Evolutionary conservation across 1,140 invertebrate species (phyloP).

Genomic region (Lethocerus indicus): DNA sequence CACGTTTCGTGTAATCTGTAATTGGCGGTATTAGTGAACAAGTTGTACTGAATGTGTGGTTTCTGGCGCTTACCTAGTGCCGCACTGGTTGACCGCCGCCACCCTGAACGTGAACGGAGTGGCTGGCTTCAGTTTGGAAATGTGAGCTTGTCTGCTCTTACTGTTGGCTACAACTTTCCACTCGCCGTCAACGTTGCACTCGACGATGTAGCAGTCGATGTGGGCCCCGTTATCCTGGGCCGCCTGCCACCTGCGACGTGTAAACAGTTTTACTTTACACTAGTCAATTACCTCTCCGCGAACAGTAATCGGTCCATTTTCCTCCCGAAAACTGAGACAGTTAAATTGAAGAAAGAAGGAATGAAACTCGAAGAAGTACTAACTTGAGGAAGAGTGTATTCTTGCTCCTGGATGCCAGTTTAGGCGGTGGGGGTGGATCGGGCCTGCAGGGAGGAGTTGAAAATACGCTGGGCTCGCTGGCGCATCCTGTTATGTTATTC

Average conservation of each 20-base stretch:
- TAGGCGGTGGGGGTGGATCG: conserved; percentile 36
- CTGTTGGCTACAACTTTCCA: conserved; percentile 55
- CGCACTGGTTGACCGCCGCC: conserved; percentile 62
- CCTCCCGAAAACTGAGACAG: too few species aligned
- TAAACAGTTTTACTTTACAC: not conserved
- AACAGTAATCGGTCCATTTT: too few species aligned
- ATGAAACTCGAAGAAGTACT: conserved; percentile 6
- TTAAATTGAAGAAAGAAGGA: too few species aligned
- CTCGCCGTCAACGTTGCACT: conserved; percentile 50
- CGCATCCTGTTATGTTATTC: conserved; percentile 29
- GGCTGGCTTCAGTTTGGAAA: conserved; percentile 50
- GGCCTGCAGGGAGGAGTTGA: conserved; percentile 48
- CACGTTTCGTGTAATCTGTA: too few species aligned
- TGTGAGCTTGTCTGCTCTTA: conserved; percentile 46
- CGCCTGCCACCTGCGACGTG: conserved; percentile 38
- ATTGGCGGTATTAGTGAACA: too few species aligned
- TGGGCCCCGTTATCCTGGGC: conserved; percentile 60
- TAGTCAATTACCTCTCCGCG: too few species aligned
- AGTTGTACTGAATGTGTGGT: too few species aligned
- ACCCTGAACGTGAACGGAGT: conserved; percentile 65
- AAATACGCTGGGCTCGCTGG: conserved; percentile 32
- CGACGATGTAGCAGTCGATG: conserved; percentile 57
- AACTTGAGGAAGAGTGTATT: conserved; percentile 30
- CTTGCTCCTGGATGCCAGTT: conserved; percentile 35
- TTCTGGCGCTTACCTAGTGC: conserved; percentile 44